Evolutionary conservation across 53 echinoderm and acorn worm species (phyloP).

Genomic region (Patiria pectinifera): DNA sequence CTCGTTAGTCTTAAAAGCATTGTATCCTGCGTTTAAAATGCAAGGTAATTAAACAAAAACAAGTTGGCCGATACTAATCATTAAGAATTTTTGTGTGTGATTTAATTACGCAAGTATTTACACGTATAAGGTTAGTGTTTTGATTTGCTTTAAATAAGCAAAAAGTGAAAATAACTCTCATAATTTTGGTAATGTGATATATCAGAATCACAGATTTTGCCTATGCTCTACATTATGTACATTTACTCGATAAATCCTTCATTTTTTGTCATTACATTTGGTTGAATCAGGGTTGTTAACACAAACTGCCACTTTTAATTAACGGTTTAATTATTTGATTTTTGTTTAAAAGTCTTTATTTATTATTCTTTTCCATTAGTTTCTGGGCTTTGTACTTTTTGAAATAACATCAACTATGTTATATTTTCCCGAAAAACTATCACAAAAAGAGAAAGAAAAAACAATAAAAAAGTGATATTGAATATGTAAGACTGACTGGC

Average conservation of each 20-base stretch:
- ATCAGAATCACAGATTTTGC: no score
- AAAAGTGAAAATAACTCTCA: no score
- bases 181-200: no score
- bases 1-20: no score
- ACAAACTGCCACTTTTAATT: conserved; percentile 53
- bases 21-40: no score
- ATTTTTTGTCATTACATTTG: neutral
- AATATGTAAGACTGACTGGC: neutral
- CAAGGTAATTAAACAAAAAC: no score
- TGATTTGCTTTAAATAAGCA: no score
- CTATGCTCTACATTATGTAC: no score
- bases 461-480: conserved; percentile 51
- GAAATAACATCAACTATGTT: conserved; percentile 53
- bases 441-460: conserved; percentile 2
- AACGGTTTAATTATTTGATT: conserved; percentile 26
- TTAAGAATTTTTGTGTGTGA: no score
- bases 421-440: conserved; percentile 58
- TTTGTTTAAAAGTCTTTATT: neutral
- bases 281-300: conserved; percentile 58
- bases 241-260: neutral
- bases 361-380: conserved; percentile 61
- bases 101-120: no score
- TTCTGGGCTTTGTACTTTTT: conserved; percentile 59
- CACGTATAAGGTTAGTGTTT: no score
- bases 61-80: no score